Evolutionary conservation across 2,797 vertebrate genomes (phyloP).

Genomic region (Sardinella longiceps): DNA sequence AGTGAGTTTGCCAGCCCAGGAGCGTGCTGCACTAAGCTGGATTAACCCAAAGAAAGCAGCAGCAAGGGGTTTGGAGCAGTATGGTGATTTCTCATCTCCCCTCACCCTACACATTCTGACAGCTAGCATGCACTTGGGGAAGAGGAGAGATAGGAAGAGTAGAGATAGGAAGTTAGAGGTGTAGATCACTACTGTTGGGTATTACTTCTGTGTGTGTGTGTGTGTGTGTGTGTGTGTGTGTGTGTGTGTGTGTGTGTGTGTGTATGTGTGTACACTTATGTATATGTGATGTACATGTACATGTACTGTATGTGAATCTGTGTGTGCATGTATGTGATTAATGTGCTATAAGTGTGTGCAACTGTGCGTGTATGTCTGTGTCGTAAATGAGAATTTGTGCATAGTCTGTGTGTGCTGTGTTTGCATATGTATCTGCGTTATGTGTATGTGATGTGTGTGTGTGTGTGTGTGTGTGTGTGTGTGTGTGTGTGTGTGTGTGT

Average conservation of each 20-base stretch:
- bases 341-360: no score
- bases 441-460: no score
- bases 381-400: no score
- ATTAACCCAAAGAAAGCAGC: slow-evolving; percentile 56
- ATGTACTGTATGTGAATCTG: not conserved
- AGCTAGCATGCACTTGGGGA: not conserved
- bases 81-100: slow-evolving; percentile 44
- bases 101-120: not conserved
- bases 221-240: not conserved
- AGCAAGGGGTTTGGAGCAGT: slow-evolving; percentile 46
- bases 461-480: not conserved
- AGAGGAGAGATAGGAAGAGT: not conserved
- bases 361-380: no score
- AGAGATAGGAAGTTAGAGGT: not conserved
- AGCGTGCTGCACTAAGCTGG: slow-evolving; percentile 36
- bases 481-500: not conserved
- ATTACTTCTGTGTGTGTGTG: not conserved
- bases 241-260: not conserved
- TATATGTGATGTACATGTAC: not conserved
- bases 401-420: not conserved
- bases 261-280: not conserved
- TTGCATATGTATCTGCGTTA: not conserved
- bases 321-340: no score
- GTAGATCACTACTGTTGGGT: no score
- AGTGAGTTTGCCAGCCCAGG: not conserved